These are phyloP conservation scores for Bryconaethiops microstoma DNA, from an alignment of 2,797 vertebrate genomes.

Conservation along the genomic window DNA sequence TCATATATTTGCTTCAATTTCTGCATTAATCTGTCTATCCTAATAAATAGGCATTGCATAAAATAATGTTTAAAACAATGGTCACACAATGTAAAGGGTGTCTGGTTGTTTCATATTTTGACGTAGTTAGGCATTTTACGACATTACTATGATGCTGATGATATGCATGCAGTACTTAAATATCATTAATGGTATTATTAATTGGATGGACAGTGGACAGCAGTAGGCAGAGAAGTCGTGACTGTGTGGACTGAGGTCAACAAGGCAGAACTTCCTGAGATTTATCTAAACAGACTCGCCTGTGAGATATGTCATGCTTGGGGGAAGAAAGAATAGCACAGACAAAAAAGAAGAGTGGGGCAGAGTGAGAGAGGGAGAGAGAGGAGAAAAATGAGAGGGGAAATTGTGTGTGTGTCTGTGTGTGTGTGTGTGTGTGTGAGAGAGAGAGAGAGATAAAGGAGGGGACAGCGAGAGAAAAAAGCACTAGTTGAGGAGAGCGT, in stretches of 20 bases:
- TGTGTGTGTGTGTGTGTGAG: background rate
- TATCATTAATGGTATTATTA: background rate
- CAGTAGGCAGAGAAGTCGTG: background rate
- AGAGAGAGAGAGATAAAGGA: constrained; percentile 5
- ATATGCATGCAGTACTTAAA: background rate
- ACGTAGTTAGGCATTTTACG: too few relatives aligned
- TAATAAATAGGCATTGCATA: too few relatives aligned
- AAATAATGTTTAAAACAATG: too few relatives aligned
- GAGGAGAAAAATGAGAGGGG: background rate
- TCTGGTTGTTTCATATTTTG: too few relatives aligned
- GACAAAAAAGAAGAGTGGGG: constrained; percentile 14
- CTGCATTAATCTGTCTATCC: too few relatives aligned
- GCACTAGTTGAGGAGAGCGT: too few relatives aligned
- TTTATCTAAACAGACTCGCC: constrained; percentile 1
- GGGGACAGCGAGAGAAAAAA: background rate
- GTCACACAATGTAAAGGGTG: background rate
- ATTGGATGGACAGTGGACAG: background rate
- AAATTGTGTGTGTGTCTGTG: background rate
- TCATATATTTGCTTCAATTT: too few relatives aligned
- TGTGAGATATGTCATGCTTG: constrained; percentile 9
- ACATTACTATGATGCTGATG: background rate
- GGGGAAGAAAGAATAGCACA: background rate
- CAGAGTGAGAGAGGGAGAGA: background rate
- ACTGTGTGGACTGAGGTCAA: background rate
- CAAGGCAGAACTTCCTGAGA: background rate